Conservation (phyloP, 2,797 vertebrate species). For the Fratercula arctica region DNA sequence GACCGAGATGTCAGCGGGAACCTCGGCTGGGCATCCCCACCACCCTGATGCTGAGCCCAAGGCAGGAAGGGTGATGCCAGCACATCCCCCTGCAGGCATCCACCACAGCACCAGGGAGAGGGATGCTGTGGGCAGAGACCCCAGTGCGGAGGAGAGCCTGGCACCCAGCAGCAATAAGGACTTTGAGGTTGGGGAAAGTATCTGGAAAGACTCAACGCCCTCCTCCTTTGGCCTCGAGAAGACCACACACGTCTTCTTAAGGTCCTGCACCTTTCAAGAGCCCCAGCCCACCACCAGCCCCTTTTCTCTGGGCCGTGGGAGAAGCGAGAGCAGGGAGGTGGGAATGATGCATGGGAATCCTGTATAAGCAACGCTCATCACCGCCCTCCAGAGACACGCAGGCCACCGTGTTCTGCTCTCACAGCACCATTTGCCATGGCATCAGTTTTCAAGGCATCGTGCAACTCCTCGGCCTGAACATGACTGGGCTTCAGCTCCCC, state of each 20-base stretch:
- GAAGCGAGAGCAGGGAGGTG: fast-evolving
- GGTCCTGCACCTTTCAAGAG: background rate
- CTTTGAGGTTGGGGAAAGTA: background rate
- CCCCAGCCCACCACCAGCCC: background rate
- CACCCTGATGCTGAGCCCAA: background rate
- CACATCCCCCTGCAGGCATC: background rate
- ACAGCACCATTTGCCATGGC: background rate
- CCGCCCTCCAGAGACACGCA: background rate
- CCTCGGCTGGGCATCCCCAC: background rate
- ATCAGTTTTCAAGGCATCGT: background rate
- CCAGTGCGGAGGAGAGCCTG: background rate
- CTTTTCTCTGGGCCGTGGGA: background rate
- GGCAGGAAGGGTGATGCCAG: background rate
- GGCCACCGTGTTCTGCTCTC: background rate
- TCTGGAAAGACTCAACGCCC: background rate
- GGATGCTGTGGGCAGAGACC: background rate
- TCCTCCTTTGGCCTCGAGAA: background rate
- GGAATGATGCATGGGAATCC: background rate
- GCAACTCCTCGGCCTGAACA: background rate
- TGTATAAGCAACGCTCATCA: fast-evolving
- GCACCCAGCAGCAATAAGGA: background rate
- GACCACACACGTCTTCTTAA: background rate
- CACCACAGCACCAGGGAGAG: background rate
- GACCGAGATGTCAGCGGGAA: background rate
- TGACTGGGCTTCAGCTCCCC: background rate